Conservation (phyloP, 2,113 vertebrate genomes). For the Hiodon tergisus region DNA sequence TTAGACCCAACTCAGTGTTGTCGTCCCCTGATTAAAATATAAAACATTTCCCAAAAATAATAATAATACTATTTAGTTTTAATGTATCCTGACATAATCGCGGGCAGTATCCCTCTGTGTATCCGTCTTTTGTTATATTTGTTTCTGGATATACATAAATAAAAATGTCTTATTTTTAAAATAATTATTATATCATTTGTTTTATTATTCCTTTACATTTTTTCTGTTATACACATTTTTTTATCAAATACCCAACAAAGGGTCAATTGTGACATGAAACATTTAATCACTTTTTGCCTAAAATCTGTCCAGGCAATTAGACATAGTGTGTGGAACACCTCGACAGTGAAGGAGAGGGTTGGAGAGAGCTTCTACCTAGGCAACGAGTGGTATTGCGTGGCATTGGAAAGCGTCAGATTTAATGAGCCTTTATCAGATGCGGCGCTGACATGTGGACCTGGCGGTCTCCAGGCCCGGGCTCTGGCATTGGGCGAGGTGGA, state of each 20-base stretch:
- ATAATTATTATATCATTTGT: too few species aligned
- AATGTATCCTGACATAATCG: background rate
- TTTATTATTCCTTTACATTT: too few species aligned
- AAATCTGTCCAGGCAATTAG: slow-evolving; percentile 19
- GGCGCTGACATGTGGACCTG: slow-evolving; percentile 2
- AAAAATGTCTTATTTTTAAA: too few species aligned
- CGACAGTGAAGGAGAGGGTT: background rate
- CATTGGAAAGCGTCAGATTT: slow-evolving; percentile 16
- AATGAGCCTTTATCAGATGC: slow-evolving; percentile 24
- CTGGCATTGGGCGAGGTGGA: slow-evolving; percentile 15
- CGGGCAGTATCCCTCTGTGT: background rate
- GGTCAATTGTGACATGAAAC: too few species aligned
- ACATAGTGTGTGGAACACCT: background rate
- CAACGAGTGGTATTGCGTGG: background rate
- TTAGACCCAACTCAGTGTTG: background rate
- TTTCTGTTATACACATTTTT: too few species aligned
- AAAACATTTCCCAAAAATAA: background rate
- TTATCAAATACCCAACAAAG: too few species aligned
- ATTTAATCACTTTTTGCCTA: background rate
- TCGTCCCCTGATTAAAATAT: slow-evolving; percentile 8
- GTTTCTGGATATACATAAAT: too few species aligned
- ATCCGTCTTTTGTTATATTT: too few species aligned
- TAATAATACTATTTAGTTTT: background rate
- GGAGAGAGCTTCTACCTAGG: background rate
- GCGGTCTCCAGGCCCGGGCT: background rate